Evolutionary conservation across 2,113 vertebrate genomes (phyloP).

Genomic region (Octodon degus): DNA sequence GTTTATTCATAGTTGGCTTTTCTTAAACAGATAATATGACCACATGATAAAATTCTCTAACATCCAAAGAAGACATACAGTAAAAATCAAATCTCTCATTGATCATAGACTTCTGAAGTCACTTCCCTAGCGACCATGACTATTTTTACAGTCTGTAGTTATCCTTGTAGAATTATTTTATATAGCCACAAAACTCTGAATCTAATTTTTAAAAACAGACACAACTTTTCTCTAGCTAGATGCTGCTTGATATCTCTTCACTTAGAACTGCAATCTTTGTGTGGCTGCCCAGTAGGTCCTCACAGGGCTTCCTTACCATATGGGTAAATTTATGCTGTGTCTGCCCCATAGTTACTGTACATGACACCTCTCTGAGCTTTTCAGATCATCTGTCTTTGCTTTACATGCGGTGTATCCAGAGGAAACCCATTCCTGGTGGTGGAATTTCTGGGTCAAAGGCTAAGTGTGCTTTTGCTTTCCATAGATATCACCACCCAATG

Average conservation of each 20-base stretch:
- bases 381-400: neutral
- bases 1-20: neutral
- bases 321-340: neutral
- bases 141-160: neutral
- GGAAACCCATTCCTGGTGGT: neutral
- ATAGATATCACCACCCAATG: neutral
- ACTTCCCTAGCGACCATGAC: neutral
- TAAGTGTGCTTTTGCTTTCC: neutral
- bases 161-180: neutral
- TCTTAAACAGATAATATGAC: neutral
- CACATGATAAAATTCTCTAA: neutral
- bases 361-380: neutral
- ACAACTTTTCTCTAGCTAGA: too few relatives aligned
- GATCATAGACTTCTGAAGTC: neutral
- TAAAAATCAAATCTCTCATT: neutral
- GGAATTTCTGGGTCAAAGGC: neutral
- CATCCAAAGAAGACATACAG: neutral
- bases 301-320: accelerated
- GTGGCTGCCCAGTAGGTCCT: accelerated
- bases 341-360: neutral
- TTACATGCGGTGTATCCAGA: too few relatives aligned
- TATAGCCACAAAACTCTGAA: neutral
- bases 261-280: neutral
- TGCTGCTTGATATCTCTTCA: neutral
- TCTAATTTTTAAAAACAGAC: neutral